Percentiles rank a stretch among this genome's conserved stretches.
Evolutionary conservation across 2,888 invertebrate species (phyloP).

Genomic region (Margaritifera margaritifera): DNA sequence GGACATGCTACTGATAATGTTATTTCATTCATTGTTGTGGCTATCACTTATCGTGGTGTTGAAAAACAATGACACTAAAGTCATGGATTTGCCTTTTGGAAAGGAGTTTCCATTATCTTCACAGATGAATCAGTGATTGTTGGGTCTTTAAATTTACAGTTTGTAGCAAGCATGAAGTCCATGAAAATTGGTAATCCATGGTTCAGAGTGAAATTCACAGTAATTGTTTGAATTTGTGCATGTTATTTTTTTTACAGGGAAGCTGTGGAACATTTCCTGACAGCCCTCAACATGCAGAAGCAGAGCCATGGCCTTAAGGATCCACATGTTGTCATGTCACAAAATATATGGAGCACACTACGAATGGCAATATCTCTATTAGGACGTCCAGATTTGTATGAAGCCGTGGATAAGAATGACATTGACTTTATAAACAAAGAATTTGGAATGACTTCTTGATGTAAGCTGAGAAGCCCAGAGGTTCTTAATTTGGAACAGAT

Average conservation of each 20-base stretch:
- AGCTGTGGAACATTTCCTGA: slow-evolving; percentile 95
- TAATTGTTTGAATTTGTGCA: background rate
- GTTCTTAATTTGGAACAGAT: background rate
- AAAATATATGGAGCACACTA: slow-evolving; percentile 94
- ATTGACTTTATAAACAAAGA: slow-evolving; percentile 69
- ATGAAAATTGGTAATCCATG: background rate
- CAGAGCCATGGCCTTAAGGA: slow-evolving; percentile 77
- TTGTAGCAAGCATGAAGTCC: too few species aligned
- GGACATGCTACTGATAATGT: too few species aligned
- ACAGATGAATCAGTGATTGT: too few species aligned
- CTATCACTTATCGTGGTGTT: too few species aligned
- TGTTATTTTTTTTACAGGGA: slow-evolving; percentile 78
- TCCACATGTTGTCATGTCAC: slow-evolving; percentile 81
- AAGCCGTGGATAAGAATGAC: slow-evolving; percentile 76
- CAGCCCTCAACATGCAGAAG: slow-evolving; percentile 93
- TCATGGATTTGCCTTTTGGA: too few species aligned
- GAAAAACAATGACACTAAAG: too few species aligned
- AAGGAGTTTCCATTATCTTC: too few species aligned
- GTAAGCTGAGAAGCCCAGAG: background rate
- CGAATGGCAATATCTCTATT: slow-evolving; percentile 89
- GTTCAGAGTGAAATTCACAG: background rate
- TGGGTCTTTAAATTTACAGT: too few species aligned
- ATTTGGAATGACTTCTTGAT: slow-evolving; percentile 61
- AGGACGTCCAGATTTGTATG: slow-evolving; percentile 77
- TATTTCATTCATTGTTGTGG: too few species aligned